These are phyloP conservation scores for Eristalis arbustorum DNA, from an alignment of 2,888 invertebrate species.

Conservation along the genomic window DNA sequence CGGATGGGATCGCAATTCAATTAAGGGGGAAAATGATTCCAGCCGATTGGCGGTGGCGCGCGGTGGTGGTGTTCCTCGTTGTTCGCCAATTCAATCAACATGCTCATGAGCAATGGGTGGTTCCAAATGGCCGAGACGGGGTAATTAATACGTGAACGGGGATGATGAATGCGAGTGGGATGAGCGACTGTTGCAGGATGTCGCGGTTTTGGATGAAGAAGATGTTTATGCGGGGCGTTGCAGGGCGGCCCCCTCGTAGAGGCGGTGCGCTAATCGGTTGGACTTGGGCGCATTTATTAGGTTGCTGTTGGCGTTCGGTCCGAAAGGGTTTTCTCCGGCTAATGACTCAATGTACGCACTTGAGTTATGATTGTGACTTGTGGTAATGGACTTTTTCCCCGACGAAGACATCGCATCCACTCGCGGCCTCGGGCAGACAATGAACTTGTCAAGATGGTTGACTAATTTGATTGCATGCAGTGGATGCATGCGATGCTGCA, in stretches of 20 bases:
- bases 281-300: background rate
- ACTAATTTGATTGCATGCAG: background rate
- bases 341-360: background rate
- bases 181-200: slow-evolving; percentile 40
- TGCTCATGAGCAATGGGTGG: slow-evolving; percentile 61
- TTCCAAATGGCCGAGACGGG: slow-evolving; percentile 25
- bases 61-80: background rate
- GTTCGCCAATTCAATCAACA: slow-evolving; percentile 57
- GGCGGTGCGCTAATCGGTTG: background rate
- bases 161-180: slow-evolving; percentile 49
- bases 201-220: too few relatives aligned
- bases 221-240: background rate
- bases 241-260: background rate
- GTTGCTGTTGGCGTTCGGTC: background rate
- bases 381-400: background rate
- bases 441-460: background rate
- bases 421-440: background rate
- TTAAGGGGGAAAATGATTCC: slow-evolving; percentile 60
- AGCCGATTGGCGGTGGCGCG: slow-evolving; percentile 33
- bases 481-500: too few relatives aligned
- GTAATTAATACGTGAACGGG: slow-evolving; percentile 62
- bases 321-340: background rate
- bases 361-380: background rate
- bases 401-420: background rate
- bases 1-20: slow-evolving; percentile 56